A percentile compares a stretch with the other conserved stretches of the same genome.
Evolutionary conservation across 2,113 vertebrate species (phyloP).

Genomic region (Pyxicephalus adspersus): DNA sequence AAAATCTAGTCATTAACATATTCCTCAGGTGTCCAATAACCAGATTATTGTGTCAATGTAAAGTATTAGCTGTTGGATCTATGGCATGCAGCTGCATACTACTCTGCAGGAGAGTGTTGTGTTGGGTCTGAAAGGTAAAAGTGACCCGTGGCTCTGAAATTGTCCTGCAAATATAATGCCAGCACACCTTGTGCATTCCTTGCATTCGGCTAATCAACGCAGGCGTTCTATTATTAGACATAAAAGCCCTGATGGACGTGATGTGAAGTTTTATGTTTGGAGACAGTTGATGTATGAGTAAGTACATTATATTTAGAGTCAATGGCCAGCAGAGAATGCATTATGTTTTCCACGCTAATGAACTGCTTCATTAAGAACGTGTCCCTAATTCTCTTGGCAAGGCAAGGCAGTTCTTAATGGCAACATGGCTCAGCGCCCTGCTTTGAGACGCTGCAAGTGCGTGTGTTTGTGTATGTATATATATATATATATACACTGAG

Average conservation of each 20-base stretch:
- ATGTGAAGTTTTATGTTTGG: slow-evolving; percentile 29
- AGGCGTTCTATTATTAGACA: slow-evolving; percentile 32
- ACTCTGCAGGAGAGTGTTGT: too few relatives aligned
- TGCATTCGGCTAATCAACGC: slow-evolving; percentile 3
- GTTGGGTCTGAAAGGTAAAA: neutral
- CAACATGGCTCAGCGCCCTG: slow-evolving; percentile 34
- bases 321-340: slow-evolving; percentile 42
- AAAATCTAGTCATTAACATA: too few relatives aligned
- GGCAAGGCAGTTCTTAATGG: slow-evolving; percentile 32
- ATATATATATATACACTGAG: too few relatives aligned
- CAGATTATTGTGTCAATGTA: neutral
- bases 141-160: neutral
- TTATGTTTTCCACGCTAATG: slow-evolving; percentile 45
- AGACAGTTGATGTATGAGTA: slow-evolving; percentile 46
- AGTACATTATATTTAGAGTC: slow-evolving; percentile 49
- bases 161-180: neutral
- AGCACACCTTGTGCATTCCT: slow-evolving; percentile 57
- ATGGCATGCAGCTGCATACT: too few relatives aligned
- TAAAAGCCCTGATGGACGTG: slow-evolving; percentile 41
- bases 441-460: neutral
- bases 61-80: neutral
- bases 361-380: slow-evolving; percentile 46
- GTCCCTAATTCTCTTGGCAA: slow-evolving; percentile 46
- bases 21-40: too few relatives aligned
- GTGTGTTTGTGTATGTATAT: neutral